Evolutionary conservation across 2,797 vertebrate genomes (phyloP).

Genomic region (Gadopsis marmoratus): DNA sequence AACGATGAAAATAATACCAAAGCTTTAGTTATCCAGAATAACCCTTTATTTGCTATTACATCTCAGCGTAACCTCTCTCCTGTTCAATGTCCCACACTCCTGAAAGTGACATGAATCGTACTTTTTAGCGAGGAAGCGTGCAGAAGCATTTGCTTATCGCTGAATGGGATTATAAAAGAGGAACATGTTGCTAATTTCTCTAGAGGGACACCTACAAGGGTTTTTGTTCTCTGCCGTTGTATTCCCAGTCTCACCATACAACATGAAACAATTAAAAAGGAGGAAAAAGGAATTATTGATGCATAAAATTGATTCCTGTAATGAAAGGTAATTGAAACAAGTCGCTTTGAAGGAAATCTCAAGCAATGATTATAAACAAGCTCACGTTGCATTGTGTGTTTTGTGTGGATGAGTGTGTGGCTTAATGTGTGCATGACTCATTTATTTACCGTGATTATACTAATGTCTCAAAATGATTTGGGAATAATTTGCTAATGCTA

Average conservation of each 20-base stretch:
- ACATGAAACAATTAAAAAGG: slow-evolving; percentile 78
- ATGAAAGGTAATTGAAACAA: slow-evolving; percentile 73
- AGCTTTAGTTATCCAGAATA: neutral
- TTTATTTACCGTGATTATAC: slow-evolving; percentile 37
- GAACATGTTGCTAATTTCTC: slow-evolving; percentile 49
- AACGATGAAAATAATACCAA: neutral
- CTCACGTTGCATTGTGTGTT: slow-evolving; percentile 23
- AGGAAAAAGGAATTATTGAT: slow-evolving; percentile 65
- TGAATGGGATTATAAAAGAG: slow-evolving; percentile 43
- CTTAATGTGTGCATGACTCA: neutral
- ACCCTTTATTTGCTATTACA: neutral
- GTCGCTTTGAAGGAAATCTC: slow-evolving; percentile 44
- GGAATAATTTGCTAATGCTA: slow-evolving; percentile 3
- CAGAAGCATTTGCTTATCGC: slow-evolving; percentile 16
- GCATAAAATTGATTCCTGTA: slow-evolving; percentile 81
- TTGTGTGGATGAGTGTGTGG: slow-evolving; percentile 2
- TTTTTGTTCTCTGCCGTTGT: slow-evolving; percentile 31
- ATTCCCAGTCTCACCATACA: slow-evolving; percentile 42
- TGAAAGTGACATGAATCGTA: slow-evolving; percentile 30
- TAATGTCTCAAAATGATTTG: slow-evolving; percentile 19
- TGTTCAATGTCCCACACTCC: neutral
- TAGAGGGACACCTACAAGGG: slow-evolving; percentile 51
- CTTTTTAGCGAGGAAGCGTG: slow-evolving; percentile 9
- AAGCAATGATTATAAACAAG: slow-evolving; percentile 48
- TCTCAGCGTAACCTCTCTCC: neutral